These are phyloP conservation scores for Pocillopora verrucosa DNA, from an alignment of 64 coral and sea anemone species.

Conservation along the genomic window DNA sequence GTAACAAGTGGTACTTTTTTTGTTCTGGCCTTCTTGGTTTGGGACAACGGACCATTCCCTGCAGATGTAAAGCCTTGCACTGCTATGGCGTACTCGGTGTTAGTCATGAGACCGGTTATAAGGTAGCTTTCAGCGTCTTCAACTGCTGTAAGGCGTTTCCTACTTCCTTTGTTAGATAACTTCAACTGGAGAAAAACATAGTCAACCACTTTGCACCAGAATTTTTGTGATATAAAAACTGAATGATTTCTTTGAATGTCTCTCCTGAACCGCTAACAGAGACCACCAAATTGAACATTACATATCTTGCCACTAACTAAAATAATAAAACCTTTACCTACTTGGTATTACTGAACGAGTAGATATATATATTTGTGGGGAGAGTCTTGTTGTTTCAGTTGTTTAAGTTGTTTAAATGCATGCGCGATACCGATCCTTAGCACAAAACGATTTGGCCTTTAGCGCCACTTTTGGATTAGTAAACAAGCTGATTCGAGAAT, in stretches of 20 bases:
- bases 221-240: background rate
- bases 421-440: too few relatives aligned
- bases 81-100: background rate
- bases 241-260: background rate
- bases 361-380: too few relatives aligned
- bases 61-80: conserved; percentile 11
- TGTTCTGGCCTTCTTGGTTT: conserved; percentile 9
- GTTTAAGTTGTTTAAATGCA: too few relatives aligned
- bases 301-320: too few relatives aligned
- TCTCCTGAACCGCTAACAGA: too few relatives aligned
- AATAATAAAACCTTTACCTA: too few relatives aligned
- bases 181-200: background rate
- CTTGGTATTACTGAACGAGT: too few relatives aligned
- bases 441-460: too few relatives aligned
- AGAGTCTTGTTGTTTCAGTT: too few relatives aligned
- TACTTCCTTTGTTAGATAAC: background rate
- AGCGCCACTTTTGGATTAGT: too few relatives aligned
- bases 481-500: too few relatives aligned
- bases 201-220: background rate
- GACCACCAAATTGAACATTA: too few relatives aligned
- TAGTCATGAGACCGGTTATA: background rate
- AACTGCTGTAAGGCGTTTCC: background rate
- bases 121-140: background rate
- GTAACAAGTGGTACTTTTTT: conserved; percentile 19
- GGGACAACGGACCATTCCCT: background rate